Percentiles rank a stretch among this genome's conserved stretches.
These are phyloP conservation scores for Epinotia ramella DNA, from an alignment of 2,888 invertebrate genomes.

Conservation along the genomic window DNA sequence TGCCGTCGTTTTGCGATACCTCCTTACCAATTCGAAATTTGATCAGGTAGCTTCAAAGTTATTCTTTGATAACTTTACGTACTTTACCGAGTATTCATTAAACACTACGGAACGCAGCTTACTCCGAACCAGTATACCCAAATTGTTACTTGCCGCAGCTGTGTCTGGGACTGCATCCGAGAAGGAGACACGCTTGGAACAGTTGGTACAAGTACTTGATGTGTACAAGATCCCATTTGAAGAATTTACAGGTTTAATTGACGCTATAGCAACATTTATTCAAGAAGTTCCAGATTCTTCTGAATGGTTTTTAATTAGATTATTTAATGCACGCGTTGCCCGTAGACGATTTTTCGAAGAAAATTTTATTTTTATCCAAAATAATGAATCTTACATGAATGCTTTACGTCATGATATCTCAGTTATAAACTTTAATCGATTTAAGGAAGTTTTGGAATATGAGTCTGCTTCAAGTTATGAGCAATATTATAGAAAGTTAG, in stretches of 20 bases:
- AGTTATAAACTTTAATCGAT: neutral
- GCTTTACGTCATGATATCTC: slow-evolving; percentile 32
- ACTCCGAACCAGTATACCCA: slow-evolving; percentile 14
- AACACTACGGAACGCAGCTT: slow-evolving; percentile 16
- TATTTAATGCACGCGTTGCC: slow-evolving; percentile 25
- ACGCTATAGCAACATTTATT: slow-evolving; percentile 11
- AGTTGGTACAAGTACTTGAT: slow-evolving; percentile 6
- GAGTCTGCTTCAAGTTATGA: neutral
- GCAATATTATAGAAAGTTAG: slow-evolving; percentile 19
- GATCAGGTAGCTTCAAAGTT: slow-evolving; percentile 1
- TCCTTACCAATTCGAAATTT: slow-evolving; percentile 1
- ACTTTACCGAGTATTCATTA: slow-evolving; percentile 27
- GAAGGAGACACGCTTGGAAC: neutral
- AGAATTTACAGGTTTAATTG: slow-evolving; percentile 20
- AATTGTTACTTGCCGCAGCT: slow-evolving; percentile 11
- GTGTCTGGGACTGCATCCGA: neutral
- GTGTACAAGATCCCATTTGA: slow-evolving; percentile 11
- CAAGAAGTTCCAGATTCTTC: slow-evolving; percentile 11
- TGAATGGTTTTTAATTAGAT: slow-evolving; percentile 4
- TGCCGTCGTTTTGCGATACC: slow-evolving; percentile 32
- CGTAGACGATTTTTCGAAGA: slow-evolving; percentile 29
- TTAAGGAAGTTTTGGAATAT: neutral
- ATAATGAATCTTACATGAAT: slow-evolving; percentile 27
- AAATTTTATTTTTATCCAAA: slow-evolving; percentile 12
- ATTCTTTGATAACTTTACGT: slow-evolving; percentile 25